These are phyloP conservation scores for Entomyzon cyanotis DNA, from an alignment of 2,113 vertebrate genomes.

Conservation along the genomic window DNA sequence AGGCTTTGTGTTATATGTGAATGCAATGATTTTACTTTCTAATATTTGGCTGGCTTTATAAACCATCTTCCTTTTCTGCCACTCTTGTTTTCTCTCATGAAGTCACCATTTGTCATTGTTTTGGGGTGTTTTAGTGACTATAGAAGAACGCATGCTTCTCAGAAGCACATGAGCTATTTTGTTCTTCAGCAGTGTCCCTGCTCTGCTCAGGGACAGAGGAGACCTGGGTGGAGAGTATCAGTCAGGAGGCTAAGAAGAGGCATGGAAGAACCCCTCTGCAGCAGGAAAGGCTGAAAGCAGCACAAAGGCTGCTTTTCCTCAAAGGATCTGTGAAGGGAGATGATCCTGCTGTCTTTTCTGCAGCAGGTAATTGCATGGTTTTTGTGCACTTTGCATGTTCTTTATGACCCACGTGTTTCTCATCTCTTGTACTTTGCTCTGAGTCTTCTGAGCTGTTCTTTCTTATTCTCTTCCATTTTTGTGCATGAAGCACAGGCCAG, in stretches of 20 bases:
- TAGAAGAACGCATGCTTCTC: neutral
- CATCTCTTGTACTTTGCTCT: neutral
- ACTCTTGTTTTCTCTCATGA: neutral
- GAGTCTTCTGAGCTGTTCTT: neutral
- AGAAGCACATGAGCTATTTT: neutral
- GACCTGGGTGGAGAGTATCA: neutral
- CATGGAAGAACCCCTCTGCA: neutral
- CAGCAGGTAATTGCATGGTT: neutral
- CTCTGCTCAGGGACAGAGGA: neutral
- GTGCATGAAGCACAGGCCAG: neutral
- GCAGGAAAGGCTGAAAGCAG: neutral
- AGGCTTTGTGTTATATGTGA: neutral
- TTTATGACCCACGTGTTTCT: neutral
- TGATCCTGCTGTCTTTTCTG: neutral
- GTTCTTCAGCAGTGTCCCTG: neutral
- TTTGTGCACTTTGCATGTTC: neutral
- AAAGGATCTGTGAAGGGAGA: neutral
- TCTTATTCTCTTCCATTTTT: neutral
- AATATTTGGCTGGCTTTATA: slow-evolving; percentile 5
- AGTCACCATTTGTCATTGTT: neutral
- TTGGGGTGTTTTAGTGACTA: neutral
- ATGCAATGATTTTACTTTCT: slow-evolving; percentile 5
- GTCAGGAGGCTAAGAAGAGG: neutral
- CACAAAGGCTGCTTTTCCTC: neutral
- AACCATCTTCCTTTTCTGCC: neutral